These are phyloP conservation scores for Pundamilia nyererei DNA, from an alignment of 2,113 vertebrate genomes.

Conservation along the genomic window DNA sequence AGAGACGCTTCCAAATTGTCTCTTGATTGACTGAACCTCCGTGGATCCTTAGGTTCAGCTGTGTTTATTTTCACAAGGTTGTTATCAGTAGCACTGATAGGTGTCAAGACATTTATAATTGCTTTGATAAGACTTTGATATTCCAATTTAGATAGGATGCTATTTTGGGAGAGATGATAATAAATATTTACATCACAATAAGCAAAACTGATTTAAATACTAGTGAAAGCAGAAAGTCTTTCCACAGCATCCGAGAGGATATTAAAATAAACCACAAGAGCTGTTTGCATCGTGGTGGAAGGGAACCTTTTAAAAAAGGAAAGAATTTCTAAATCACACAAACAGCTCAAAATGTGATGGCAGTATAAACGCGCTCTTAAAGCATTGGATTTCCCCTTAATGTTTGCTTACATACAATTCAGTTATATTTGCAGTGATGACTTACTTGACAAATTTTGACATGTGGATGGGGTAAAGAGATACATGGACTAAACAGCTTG, in stretches of 20 bases:
- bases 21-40: neutral
- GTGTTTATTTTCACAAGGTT: neutral
- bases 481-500: constrained; percentile 25
- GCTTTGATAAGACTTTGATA: neutral
- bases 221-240: neutral
- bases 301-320: neutral
- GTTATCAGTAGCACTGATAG: neutral
- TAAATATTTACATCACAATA: neutral
- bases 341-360: neutral
- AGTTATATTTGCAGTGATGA: neutral
- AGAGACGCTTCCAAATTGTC: neutral
- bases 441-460: neutral
- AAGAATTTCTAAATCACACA: neutral
- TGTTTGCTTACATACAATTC: neutral
- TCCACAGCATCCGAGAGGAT: neutral
- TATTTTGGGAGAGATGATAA: neutral
- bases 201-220: neutral
- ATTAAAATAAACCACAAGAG: neutral
- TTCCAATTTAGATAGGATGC: neutral
- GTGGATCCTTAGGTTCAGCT: neutral
- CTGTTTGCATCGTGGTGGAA: neutral
- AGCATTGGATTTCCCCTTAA: neutral
- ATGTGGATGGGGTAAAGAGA: neutral
- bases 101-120: neutral
- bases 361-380: neutral